Evolutionary conservation across 1,140 invertebrate species (phyloP).

Genomic region (Papilio helenus): DNA sequence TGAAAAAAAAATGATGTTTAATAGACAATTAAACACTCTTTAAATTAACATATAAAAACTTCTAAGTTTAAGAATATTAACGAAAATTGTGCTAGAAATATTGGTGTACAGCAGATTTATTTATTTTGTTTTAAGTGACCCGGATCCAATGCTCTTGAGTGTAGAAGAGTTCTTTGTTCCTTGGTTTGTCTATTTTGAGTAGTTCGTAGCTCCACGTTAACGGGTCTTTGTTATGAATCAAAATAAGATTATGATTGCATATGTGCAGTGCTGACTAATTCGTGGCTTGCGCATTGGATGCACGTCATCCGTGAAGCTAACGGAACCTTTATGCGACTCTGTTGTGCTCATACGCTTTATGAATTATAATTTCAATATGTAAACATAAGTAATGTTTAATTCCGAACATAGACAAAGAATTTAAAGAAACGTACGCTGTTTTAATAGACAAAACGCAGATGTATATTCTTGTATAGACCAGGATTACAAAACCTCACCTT

Average conservation of each 20-base stretch:
- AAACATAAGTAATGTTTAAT: neutral
- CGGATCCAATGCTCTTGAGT: too few relatives aligned
- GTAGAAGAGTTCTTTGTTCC: neutral
- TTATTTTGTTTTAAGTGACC: too few relatives aligned
- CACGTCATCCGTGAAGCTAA: conserved; percentile 2
- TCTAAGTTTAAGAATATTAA: too few relatives aligned
- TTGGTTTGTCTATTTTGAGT: neutral
- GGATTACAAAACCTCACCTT: neutral
- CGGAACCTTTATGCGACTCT: conserved; percentile 10
- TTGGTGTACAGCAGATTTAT: too few relatives aligned
- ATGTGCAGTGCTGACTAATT: conserved; percentile 32
- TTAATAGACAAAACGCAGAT: neutral
- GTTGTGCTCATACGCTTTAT: neutral
- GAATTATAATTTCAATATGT: neutral
- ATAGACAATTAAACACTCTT: too few relatives aligned
- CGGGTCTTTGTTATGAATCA: conserved; percentile 23
- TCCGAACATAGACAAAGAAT: neutral
- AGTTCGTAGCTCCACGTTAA: conserved; percentile 3
- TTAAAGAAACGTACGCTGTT: neutral
- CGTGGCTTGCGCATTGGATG: conserved; percentile 6
- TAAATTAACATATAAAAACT: too few relatives aligned
- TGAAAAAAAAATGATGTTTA: too few relatives aligned
- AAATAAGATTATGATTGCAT: conserved; percentile 35
- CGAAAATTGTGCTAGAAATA: too few relatives aligned
- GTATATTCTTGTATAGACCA: neutral